Evolutionary conservation across 2,113 vertebrate species (phyloP), one percentile per base, ranked within the genome.

Genomic region (Drymodes brunneopygia): DNA sequence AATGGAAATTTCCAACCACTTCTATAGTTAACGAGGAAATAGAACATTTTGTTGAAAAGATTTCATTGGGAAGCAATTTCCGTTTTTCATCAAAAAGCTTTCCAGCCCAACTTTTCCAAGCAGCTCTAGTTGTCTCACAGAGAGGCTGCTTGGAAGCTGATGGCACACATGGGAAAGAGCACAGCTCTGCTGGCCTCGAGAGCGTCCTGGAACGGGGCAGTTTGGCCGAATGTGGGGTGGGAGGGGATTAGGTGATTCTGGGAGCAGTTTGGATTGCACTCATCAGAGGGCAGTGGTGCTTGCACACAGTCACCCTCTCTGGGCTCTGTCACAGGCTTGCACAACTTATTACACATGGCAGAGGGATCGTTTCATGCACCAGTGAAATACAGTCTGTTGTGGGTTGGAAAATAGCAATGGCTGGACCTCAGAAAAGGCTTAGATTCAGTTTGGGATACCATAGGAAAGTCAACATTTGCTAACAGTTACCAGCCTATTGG

Each of bases 31-130:
- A 95, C 0, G 4, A 95, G 95, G 88, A 97, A 95, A 90, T 86
- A 96, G 60, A 93, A 81, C 64, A 64, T 95, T 88, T 93, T 60
- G 51, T 83, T 92, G 90, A 91, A 74, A 94, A 94, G 66, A 88
- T 94, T 97, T 96, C 79, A 94, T 48, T 94, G 92, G 92, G 69
- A 96, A 96, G 93, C 72, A 74, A 96, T 95, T 96, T 97, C 92
- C 31, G 0, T 71, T 94, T 94, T 92, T 83, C 92, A 88, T 92
- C 79, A 71, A 47, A 81, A 90, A 78, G 48, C 79, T 93, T 93
- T 96, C 89, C 96, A 97, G 84, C 61, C 66, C 36, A 21, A 0
- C 65, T 84, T 95, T 96, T 90, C 87, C 88, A 83, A 90, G 51
- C 64, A 73, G 64, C 31, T 74, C 48, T 48, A 73, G 54, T 17